phyloP scores from a whole-genome alignment of 2,888 invertebrate species.

The Drosophila pseudotakahashii region DNA sequence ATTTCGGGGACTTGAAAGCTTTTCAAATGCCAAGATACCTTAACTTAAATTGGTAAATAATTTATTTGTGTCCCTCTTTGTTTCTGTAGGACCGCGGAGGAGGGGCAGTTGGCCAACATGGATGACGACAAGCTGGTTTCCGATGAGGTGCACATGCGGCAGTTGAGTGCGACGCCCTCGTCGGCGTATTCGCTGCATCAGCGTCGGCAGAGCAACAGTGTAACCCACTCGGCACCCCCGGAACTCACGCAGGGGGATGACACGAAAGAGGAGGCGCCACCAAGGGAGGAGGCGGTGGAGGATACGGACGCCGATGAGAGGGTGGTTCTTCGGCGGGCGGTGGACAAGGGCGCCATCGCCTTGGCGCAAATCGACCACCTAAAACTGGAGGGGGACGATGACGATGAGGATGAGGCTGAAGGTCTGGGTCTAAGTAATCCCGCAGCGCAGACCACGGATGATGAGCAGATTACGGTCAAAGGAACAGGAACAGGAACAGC shows the following conservation, averaged over 20 bases:
- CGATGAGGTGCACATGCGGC: conserved; percentile 78
- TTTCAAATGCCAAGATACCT: background rate
- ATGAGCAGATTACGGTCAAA: conserved; percentile 64
- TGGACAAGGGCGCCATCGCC: conserved; percentile 65
- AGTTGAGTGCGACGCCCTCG: conserved; percentile 77
- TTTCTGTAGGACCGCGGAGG: conserved; percentile 63
- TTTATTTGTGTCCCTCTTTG: background rate
- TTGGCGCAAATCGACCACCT: conserved; percentile 75
- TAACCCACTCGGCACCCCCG: conserved; percentile 65
- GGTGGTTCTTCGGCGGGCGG: conserved; percentile 64
- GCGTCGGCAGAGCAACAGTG: conserved; percentile 57
- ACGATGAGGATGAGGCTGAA: conserved; percentile 28
- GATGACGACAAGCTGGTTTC: conserved; percentile 81
- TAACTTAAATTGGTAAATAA: background rate
- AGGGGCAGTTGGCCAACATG: conserved; percentile 72
- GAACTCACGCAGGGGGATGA: conserved; percentile 47
- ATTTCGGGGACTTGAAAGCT: background rate
- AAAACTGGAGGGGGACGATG: conserved; percentile 55
- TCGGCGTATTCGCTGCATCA: conserved; percentile 56
- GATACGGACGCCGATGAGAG: conserved; percentile 47
- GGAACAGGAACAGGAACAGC: conserved; percentile 8
- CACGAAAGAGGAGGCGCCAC: conserved; percentile 23
- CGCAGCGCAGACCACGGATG: conserved; percentile 67
- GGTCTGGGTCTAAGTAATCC: conserved; percentile 68
- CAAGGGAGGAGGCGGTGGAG: conserved; percentile 6